Conservation (phyloP, 2,797 vertebrate species). For the Intellagama lesueurii region DNA sequence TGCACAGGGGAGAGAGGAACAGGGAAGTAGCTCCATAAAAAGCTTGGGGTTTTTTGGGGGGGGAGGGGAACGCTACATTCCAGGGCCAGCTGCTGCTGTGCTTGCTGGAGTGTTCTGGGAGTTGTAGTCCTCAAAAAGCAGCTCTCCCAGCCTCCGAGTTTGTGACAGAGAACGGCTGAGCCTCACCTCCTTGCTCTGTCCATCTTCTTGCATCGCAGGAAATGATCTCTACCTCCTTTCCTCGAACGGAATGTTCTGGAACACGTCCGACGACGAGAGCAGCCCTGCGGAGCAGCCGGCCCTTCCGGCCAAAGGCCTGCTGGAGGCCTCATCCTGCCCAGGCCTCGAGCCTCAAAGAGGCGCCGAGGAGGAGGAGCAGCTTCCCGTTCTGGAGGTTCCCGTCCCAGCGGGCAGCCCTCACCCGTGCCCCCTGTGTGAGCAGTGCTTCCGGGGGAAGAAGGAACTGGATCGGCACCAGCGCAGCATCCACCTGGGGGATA, state of each 20-base stretch:
- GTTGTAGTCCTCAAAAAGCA: too few relatives aligned
- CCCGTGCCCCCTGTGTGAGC: background rate
- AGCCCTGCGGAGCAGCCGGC: background rate
- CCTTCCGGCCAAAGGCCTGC: background rate
- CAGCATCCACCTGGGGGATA: slow-evolving; percentile 6
- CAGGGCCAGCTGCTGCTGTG: background rate
- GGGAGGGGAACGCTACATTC: too few relatives aligned
- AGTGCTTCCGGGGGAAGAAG: slow-evolving; percentile 16
- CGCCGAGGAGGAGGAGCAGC: background rate
- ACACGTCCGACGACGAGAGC: background rate
- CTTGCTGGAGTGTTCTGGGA: too few relatives aligned
- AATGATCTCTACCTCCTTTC: slow-evolving; percentile 24
- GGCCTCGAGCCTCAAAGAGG: background rate
- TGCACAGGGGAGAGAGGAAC: too few relatives aligned
- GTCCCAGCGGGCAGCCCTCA: background rate
- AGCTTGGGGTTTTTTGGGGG: too few relatives aligned
- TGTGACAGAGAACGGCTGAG: background rate
- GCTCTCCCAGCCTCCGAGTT: background rate
- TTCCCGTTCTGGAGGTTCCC: background rate
- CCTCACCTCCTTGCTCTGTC: background rate
- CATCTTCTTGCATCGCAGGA: background rate
- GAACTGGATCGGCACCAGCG: slow-evolving; percentile 3
- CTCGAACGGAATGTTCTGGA: background rate
- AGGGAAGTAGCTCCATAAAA: too few relatives aligned
- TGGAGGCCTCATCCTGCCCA: background rate